A percentile compares a stretch with the other conserved stretches of the same genome.
Conservation (phyloP, 2,888 invertebrate genomes). For the Heliconius aoede region DNA sequence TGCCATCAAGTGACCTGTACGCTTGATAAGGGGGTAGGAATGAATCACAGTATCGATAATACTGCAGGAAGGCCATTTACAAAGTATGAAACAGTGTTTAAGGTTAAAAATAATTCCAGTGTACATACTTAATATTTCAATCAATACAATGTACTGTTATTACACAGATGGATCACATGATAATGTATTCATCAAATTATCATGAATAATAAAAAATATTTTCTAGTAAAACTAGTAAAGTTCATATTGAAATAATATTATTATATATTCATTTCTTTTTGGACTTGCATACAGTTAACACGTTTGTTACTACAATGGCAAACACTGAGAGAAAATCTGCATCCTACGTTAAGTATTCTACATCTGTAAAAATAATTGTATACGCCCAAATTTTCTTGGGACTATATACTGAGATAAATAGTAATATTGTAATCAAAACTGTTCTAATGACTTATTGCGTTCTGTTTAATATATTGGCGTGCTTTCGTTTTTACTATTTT, state of each 20-base stretch:
- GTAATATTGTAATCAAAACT: not conserved
- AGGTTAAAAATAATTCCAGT: too few species aligned
- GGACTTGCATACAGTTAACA: not conserved
- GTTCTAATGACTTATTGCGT: not conserved
- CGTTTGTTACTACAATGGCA: not conserved
- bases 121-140: not conserved
- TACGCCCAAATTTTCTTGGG: not conserved
- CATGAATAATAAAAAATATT: not conserved
- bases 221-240: not conserved
- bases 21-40: too few species aligned
- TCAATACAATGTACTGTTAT: not conserved
- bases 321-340: not conserved
- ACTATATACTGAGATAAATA: not conserved
- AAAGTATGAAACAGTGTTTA: too few species aligned
- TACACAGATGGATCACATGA: not conserved
- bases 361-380: not conserved
- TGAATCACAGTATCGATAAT: too few species aligned
- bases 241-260: not conserved
- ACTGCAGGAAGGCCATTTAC: too few species aligned
- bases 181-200: not conserved
- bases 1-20: too few species aligned
- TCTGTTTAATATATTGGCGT: not conserved
- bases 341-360: not conserved
- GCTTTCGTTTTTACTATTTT: not conserved
- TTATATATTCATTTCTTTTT: not conserved